phyloP scores from a whole-genome alignment of 1,140 invertebrate species.

The Monochamus saltuarius region DNA sequence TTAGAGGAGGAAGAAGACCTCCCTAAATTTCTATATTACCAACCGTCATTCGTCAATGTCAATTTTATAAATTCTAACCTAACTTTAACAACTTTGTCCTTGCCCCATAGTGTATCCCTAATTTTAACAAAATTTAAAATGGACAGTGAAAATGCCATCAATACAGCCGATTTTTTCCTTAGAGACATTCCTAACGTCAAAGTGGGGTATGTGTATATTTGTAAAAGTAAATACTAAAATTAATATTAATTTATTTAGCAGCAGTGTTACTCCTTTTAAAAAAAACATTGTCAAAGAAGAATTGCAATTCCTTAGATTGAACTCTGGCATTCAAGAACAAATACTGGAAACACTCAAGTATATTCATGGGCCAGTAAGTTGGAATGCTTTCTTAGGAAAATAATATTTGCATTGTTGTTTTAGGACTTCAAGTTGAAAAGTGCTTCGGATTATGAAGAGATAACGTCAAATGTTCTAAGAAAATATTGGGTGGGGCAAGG shows the following conservation, averaged over 20 bases:
- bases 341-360: constrained; percentile 69
- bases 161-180: constrained; percentile 45
- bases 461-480: constrained; percentile 63
- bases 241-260: constrained; percentile 21
- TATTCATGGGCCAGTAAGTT: constrained; percentile 64
- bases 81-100: background rate
- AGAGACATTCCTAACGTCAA: constrained; percentile 43
- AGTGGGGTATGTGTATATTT: constrained; percentile 39
- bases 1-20: too few relatives aligned
- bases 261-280: constrained; percentile 43
- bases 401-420: constrained; percentile 30
- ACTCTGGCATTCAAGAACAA: constrained; percentile 65
- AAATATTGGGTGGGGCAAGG: constrained; percentile 74
- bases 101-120: background rate
- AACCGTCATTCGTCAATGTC: background rate
- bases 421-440: constrained; percentile 56
- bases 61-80: constrained; percentile 1
- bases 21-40: too few relatives aligned
- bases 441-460: constrained; percentile 59
- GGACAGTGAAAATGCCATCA: constrained; percentile 43
- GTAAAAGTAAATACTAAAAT: background rate
- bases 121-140: constrained; percentile 27
- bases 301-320: constrained; percentile 67
- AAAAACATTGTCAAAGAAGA: constrained; percentile 63
- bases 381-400: background rate